A percentile compares a stretch with the other conserved stretches of the same genome.
phyloP scores from a whole-genome alignment of 2,888 invertebrate genomes.

The Drosophila stalkeri region DNA sequence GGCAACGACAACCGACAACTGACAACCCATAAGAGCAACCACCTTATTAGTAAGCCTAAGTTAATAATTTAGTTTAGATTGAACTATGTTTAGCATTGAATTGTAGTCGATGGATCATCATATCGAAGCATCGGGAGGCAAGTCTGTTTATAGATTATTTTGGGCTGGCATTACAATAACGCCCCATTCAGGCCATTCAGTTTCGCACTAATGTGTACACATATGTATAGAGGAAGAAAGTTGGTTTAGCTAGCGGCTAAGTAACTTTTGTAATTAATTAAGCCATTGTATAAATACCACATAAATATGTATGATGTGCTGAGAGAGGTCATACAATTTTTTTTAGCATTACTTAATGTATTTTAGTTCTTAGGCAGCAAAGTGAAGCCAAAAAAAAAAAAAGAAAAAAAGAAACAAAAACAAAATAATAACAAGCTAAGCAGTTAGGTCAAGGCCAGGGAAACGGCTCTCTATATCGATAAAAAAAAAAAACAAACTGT shows the following conservation, averaged over 20 bases:
- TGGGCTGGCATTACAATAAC: constrained; percentile 5
- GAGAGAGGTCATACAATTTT: not conserved
- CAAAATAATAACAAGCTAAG: not conserved
- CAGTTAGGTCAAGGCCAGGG: constrained; percentile 1
- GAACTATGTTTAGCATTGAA: constrained; percentile 19
- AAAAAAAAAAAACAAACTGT: not conserved
- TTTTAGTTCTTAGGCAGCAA: constrained; percentile 22
- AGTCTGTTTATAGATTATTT: constrained; percentile 5
- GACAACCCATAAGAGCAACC: constrained; percentile 8
- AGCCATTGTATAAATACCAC: constrained; percentile 23
- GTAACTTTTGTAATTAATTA: constrained; percentile 12
- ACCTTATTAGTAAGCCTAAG: constrained; percentile 25
- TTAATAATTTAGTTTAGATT: constrained; percentile 15
- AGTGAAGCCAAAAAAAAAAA: constrained; percentile 12
- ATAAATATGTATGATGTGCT: not conserved
- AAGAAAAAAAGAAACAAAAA: not conserved
- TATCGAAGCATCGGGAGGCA: constrained; percentile 42
- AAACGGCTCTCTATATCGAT: constrained; percentile 3
- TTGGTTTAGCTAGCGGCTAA: constrained; percentile 24
- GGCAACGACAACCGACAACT: not conserved
- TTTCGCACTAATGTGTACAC: constrained; percentile 13
- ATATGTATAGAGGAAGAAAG: constrained; percentile 15
- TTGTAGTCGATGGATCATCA: constrained; percentile 21
- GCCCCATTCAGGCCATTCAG: constrained; percentile 1
- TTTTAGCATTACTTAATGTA: constrained; percentile 8